Evolutionary conservation across 2,888 invertebrate genomes (phyloP).

Genomic region (Dicyrtomina minuta): DNA sequence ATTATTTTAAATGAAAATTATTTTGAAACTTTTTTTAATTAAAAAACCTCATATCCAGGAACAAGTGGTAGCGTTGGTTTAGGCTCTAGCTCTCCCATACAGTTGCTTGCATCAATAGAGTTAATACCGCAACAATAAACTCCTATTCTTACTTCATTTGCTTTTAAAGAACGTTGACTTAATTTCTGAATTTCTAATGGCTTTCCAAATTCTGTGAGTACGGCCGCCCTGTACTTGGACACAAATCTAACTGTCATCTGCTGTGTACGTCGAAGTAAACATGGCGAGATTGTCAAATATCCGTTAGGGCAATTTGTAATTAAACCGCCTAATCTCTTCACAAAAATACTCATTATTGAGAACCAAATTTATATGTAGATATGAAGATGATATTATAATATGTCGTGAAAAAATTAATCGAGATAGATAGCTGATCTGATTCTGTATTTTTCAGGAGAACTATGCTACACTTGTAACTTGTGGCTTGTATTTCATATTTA

Average conservation of each 20-base stretch:
- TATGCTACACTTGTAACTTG: no score
- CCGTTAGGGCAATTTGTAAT: not conserved
- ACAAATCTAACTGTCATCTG: conserved; percentile 22
- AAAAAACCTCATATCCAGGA: conserved; percentile 64
- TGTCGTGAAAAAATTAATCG: no score
- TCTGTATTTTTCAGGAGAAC: no score
- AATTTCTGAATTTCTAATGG: conserved; percentile 61
- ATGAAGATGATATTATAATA: no score
- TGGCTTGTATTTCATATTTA: no score
- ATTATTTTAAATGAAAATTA: not conserved
- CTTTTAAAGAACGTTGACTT: conserved; percentile 57
- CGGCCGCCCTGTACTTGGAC: conserved; percentile 59
- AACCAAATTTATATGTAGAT: no score
- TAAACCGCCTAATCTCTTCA: conserved; percentile 1
- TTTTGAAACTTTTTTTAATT: not conserved
- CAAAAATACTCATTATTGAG: conserved; percentile 15
- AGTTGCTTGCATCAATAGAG: conserved; percentile 63
- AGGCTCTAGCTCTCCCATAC: conserved; percentile 60
- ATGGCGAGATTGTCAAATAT: no score
- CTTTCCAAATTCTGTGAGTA: conserved; percentile 60
- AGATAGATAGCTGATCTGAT: no score
- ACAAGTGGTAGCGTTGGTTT: conserved; percentile 62
- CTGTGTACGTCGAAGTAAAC: no score
- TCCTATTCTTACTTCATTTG: conserved; percentile 64
- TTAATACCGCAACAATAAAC: conserved; percentile 69